A percentile compares a stretch with the other conserved stretches of the same genome.
These are phyloP conservation scores for Sebastes wilsoni DNA, from an alignment of 2,797 vertebrate genomes.

Conservation along the genomic window DNA sequence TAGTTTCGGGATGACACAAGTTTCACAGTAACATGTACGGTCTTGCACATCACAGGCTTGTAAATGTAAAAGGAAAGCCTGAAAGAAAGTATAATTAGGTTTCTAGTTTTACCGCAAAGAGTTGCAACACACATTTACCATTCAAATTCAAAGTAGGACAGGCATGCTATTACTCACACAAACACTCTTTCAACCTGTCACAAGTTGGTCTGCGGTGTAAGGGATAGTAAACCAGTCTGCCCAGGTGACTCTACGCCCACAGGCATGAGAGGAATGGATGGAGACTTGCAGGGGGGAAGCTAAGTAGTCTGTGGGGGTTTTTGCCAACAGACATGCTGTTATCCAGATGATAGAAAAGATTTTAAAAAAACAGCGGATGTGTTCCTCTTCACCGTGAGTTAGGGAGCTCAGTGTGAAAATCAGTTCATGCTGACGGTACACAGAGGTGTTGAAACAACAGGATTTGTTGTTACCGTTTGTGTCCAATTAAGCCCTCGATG, in stretches of 20 bases:
- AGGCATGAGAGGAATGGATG: conserved; percentile 64
- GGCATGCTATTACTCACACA: conserved; percentile 47
- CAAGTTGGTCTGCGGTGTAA: not conserved
- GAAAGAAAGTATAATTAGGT: conserved; percentile 22
- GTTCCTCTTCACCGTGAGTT: not conserved
- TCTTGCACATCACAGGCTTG: conserved; percentile 30
- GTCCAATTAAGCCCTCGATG: not conserved
- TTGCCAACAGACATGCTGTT: not conserved
- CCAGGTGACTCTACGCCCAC: conserved; percentile 60
- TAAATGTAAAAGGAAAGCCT: conserved; percentile 9
- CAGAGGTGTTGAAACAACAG: not conserved
- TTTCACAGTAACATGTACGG: conserved; percentile 39
- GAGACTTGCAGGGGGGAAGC: not conserved
- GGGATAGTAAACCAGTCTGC: conserved; percentile 73
- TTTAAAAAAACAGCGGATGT: fast-evolving
- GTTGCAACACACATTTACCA: conserved; percentile 35
- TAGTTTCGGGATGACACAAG: conserved; percentile 19
- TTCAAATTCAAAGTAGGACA: conserved; percentile 19
- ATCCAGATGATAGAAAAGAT: not conserved
- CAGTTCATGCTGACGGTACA: not conserved
- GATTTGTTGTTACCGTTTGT: not conserved
- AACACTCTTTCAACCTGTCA: conserved; percentile 43
- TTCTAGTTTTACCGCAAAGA: conserved; percentile 12
- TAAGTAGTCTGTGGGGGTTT: not conserved
- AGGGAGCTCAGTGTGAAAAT: not conserved